phyloP scores from a whole-genome alignment of 2,888 invertebrate genomes.

The Drosophila imparisetae region DNA sequence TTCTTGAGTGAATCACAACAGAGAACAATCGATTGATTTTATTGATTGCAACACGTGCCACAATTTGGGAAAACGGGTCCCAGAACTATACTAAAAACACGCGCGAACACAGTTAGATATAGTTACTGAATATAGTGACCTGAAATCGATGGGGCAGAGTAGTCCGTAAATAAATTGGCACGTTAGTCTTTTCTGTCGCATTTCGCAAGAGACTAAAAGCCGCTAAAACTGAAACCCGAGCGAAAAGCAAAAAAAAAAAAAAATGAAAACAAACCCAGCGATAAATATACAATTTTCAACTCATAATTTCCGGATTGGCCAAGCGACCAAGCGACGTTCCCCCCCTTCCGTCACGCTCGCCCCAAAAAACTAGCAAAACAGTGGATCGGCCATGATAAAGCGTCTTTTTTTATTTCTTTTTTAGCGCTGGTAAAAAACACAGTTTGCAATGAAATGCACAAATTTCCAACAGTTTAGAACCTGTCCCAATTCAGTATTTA shows the following conservation, averaged over 20 bases:
- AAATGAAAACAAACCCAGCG: constrained; percentile 20
- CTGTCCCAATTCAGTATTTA: constrained; percentile 68
- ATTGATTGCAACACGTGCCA: not conserved
- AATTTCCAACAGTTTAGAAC: constrained; percentile 30
- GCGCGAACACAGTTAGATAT: constrained; percentile 4
- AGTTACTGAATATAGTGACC: constrained; percentile 40
- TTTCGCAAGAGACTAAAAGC: constrained; percentile 46
- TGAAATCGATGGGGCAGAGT: constrained; percentile 47
- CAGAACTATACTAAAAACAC: not conserved
- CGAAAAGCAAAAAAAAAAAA: constrained; percentile 2
- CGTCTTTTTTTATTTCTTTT: not conserved
- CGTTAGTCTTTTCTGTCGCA: constrained; percentile 62
- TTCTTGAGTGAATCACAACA: not conserved
- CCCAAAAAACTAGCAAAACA: not conserved
- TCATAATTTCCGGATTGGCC: constrained; percentile 36
- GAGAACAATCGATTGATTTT: not conserved
- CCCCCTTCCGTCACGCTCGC: not conserved
- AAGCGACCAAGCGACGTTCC: no score
- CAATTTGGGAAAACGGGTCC: not conserved
- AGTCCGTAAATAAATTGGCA: constrained; percentile 72
- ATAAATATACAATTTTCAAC: constrained; percentile 55
- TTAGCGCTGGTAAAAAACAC: not conserved
- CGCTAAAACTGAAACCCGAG: constrained; percentile 36
- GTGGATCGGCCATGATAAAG: not conserved
- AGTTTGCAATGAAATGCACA: not conserved